Conservation (phyloP, 2,797 vertebrate species). For the Poeciliopsis presidionis region DNA sequence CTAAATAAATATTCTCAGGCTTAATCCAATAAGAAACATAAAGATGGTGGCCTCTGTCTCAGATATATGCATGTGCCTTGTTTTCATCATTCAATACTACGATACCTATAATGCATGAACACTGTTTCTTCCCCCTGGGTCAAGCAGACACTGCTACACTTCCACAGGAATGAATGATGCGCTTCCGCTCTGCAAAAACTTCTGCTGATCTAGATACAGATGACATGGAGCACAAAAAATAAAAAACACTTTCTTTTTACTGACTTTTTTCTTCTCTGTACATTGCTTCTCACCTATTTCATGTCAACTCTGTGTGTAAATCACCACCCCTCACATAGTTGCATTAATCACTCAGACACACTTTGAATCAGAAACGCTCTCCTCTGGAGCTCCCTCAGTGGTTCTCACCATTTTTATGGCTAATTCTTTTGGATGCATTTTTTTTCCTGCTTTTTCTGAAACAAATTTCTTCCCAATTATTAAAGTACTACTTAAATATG, state of each 20-base stretch:
- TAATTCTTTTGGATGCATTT: not conserved
- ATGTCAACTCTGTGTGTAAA: conserved; percentile 35
- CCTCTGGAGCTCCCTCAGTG: not conserved
- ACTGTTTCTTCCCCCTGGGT: conserved; percentile 45
- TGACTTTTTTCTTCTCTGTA: not conserved
- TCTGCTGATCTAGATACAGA: conserved; percentile 4
- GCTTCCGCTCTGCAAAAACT: conserved; percentile 14
- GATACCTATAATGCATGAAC: conserved; percentile 67
- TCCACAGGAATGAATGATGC: not conserved
- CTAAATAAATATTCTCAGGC: not conserved
- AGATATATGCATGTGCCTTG: conserved; percentile 62
- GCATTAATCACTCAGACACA: conserved; percentile 1
- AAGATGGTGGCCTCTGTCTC: conserved; percentile 13
- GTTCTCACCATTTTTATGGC: conserved; percentile 16
- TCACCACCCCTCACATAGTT: conserved; percentile 19
- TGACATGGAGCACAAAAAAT: conserved; percentile 13
- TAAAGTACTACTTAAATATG: not conserved
- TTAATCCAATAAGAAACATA: not conserved
- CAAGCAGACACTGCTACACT: conserved; percentile 8
- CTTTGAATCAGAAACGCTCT: not conserved
- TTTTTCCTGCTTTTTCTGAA: not conserved
- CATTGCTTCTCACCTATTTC: conserved; percentile 25
- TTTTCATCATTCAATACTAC: conserved; percentile 53
- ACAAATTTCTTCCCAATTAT: not conserved
- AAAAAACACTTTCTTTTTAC: not conserved